Evolutionary conservation across 2,888 invertebrate genomes (phyloP).

Genomic region (Trachelus iudaicus): DNA sequence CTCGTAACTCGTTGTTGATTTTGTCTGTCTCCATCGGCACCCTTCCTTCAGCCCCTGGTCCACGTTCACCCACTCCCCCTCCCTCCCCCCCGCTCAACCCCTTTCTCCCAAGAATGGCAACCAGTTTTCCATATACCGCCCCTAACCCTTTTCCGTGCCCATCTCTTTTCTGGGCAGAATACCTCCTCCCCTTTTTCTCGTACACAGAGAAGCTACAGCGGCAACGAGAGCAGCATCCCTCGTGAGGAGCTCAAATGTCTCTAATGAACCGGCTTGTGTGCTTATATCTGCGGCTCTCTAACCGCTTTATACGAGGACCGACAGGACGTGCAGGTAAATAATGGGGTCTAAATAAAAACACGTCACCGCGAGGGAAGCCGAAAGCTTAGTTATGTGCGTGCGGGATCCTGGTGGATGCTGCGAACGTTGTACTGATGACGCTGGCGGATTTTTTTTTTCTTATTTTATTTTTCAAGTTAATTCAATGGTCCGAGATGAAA

Average conservation of each 20-base stretch:
- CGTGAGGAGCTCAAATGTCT: constrained; percentile 63
- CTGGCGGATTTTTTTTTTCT: background rate
- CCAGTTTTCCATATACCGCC: constrained; percentile 24
- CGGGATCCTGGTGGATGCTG: background rate
- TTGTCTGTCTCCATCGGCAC: constrained; percentile 59
- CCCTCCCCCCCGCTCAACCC: no score
- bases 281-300: constrained; percentile 61
- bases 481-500: background rate
- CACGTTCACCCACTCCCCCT: constrained; percentile 37
- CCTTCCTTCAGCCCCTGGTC: constrained; percentile 33
- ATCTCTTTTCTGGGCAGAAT: constrained; percentile 17
- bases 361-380: constrained; percentile 3
- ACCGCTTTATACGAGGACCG: constrained; percentile 50
- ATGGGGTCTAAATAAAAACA: constrained; percentile 56
- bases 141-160: constrained; percentile 22
- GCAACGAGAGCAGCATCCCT: constrained; percentile 30
- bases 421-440: background rate
- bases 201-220: constrained; percentile 30
- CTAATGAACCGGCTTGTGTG: constrained; percentile 66
- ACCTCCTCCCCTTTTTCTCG: constrained; percentile 32
- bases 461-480: background rate
- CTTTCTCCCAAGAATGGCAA: background rate
- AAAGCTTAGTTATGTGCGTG: background rate
- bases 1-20: constrained; percentile 66
- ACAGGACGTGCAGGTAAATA: constrained; percentile 46